Conservation (phyloP, 23 tunicate genomes). For the Botrylloides violaceus region DNA sequence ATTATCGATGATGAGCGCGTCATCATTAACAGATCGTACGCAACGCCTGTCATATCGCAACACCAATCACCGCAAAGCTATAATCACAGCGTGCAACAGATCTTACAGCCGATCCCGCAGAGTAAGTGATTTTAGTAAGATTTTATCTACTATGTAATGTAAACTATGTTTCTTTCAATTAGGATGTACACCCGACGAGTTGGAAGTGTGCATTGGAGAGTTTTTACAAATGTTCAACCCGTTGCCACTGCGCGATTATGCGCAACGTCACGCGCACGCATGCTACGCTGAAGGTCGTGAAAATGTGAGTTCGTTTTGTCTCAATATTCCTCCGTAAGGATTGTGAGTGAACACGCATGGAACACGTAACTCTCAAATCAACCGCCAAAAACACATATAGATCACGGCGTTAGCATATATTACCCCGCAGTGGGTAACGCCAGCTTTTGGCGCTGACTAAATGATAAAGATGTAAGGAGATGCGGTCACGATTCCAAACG, state of each 20-base stretch:
- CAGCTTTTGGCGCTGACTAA: too few relatives aligned
- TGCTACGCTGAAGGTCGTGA: not conserved
- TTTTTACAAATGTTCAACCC: not conserved
- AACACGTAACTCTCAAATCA: too few relatives aligned
- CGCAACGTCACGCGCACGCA: not conserved
- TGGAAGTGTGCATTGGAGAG: not conserved
- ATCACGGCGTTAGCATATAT: too few relatives aligned
- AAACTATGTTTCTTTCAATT: not conserved
- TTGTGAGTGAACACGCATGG: too few relatives aligned
- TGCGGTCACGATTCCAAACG: too few relatives aligned
- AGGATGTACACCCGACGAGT: not conserved
- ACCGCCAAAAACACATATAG: too few relatives aligned
- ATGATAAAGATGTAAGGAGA: too few relatives aligned
- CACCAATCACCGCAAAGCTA: not conserved
- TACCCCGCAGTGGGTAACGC: too few relatives aligned
- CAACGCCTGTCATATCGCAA: not conserved
- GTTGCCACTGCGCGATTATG: not conserved
- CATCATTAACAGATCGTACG: not conserved
- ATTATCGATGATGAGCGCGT: too few relatives aligned
- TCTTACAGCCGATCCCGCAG: not conserved
- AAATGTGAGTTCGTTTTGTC: not conserved
- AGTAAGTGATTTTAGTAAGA: not conserved
- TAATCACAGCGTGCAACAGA: not conserved
- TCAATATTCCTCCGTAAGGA: too few relatives aligned
- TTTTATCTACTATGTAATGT: too few relatives aligned